These are phyloP conservation scores for Pyrrhosoma nymphula DNA, from an alignment of 2,888 invertebrate species.

Conservation along the genomic window DNA sequence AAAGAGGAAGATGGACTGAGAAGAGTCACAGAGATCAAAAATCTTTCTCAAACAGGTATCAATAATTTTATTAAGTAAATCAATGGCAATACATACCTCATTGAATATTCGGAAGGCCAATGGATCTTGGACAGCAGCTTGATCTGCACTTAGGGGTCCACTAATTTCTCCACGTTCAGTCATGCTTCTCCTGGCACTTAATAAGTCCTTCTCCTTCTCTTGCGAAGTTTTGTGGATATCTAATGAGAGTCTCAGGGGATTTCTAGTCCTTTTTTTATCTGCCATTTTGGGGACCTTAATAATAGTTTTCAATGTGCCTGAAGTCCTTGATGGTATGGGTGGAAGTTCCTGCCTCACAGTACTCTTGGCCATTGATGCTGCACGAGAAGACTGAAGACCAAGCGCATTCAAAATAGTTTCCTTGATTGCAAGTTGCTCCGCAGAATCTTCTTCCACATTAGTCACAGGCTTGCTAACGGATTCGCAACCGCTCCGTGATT, in stretches of 20 bases:
- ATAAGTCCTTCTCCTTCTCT: background rate
- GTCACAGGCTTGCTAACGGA: background rate
- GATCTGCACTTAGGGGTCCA: background rate
- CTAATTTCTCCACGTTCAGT: background rate
- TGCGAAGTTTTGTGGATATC: background rate
- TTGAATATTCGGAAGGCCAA: constrained; percentile 45
- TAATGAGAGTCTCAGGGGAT: constrained; percentile 21
- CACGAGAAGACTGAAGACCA: constrained; percentile 83
- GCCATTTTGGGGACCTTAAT: constrained; percentile 84
- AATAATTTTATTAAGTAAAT: background rate
- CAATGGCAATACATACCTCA: constrained; percentile 17
- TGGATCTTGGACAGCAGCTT: constrained; percentile 12
- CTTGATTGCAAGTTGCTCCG: constrained; percentile 84
- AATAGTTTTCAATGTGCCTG: constrained; percentile 91
- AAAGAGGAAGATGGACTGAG: too few relatives aligned
- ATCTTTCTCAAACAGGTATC: background rate
- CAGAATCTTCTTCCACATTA: constrained; percentile 33
- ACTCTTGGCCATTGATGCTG: constrained; percentile 34
- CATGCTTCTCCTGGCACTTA: background rate
- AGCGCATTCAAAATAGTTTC: constrained; percentile 87
- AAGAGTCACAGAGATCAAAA: too few relatives aligned
- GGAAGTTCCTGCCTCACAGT: constrained; percentile 43
- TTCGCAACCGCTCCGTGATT: background rate
- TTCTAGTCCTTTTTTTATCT: constrained; percentile 80
- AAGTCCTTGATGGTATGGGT: constrained; percentile 52